Evolutionary conservation across 2,797 vertebrate species (phyloP).

Genomic region (Loriculus beryllinus): DNA sequence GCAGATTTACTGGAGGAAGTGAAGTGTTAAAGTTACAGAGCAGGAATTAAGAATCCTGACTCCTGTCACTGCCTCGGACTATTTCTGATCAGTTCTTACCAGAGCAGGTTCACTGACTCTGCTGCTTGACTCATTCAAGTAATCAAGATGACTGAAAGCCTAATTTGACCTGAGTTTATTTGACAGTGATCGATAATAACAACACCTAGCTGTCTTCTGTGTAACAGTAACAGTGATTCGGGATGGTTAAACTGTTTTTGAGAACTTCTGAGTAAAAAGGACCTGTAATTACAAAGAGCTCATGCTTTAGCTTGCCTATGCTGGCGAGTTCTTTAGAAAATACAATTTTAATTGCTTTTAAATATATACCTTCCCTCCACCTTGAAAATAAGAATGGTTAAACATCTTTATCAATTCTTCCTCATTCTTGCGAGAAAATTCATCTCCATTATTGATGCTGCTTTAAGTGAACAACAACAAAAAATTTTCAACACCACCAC

Average conservation of each 20-base stretch:
- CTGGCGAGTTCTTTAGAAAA: slow-evolving; percentile 52
- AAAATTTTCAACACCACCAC: not conserved
- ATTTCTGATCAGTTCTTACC: not conserved
- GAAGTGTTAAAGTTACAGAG: not conserved
- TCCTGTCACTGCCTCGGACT: not conserved
- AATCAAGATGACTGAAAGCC: not conserved
- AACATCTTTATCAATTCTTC: slow-evolving; percentile 45
- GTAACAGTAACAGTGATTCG: not conserved
- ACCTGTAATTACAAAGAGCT: not conserved
- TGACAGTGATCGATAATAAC: not conserved
- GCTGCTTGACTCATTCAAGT: not conserved
- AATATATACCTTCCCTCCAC: slow-evolving; percentile 47
- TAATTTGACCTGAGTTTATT: not conserved
- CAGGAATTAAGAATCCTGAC: not conserved
- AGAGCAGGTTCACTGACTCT: not conserved
- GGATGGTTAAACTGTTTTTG: not conserved
- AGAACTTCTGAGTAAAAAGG: not conserved
- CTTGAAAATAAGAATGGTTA: slow-evolving; percentile 65
- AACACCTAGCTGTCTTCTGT: not conserved
- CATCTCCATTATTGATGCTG: slow-evolving; percentile 28
- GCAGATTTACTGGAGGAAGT: not conserved
- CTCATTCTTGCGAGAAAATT: slow-evolving; percentile 24
- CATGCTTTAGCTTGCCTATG: slow-evolving; percentile 36
- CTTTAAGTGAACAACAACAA: slow-evolving; percentile 14
- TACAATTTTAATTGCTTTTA: slow-evolving; percentile 48